Percentiles rank a stretch among this genome's conserved stretches.
Evolutionary conservation across 1,140 invertebrate genomes (phyloP).

Genomic region (Thereuonema tuberculata): DNA sequence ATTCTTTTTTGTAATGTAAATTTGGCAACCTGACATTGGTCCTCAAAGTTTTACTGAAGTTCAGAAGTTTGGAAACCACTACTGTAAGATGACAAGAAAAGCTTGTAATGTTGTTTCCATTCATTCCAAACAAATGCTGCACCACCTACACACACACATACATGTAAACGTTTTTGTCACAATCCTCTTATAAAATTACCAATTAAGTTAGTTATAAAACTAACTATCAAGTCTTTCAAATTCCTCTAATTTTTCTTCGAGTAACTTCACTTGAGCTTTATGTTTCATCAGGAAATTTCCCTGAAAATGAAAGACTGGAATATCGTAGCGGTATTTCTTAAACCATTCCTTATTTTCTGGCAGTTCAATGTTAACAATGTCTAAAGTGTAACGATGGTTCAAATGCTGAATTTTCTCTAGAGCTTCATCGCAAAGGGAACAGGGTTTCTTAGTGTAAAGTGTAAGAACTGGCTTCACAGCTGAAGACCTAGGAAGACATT

Average conservation of each 20-base stretch:
- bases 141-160: no score
- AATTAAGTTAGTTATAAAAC: no score
- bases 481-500: no score
- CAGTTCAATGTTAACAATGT: constrained; percentile 58
- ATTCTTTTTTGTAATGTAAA: no score
- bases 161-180: no score
- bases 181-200: no score
- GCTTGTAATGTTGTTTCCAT: no score
- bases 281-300: constrained; percentile 72
- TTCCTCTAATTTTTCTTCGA: constrained; percentile 17
- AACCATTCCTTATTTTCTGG: constrained; percentile 55
- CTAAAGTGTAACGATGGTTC: constrained; percentile 27
- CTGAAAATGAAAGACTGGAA: constrained; percentile 74
- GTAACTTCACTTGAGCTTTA: constrained; percentile 40
- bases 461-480: constrained; percentile 52
- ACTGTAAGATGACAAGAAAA: no score
- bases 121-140: no score
- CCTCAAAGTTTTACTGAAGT: no score
- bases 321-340: constrained; percentile 64
- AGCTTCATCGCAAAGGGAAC: constrained; percentile 64
- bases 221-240: not conserved
- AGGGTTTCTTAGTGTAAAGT: constrained; percentile 65
- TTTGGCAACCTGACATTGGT: no score
- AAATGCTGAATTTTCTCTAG: constrained; percentile 40
- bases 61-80: no score